Percentiles rank a stretch among this genome's conserved stretches.
Conservation (phyloP, 2,888 invertebrate species). For the Diarsia dahlii region DNA sequence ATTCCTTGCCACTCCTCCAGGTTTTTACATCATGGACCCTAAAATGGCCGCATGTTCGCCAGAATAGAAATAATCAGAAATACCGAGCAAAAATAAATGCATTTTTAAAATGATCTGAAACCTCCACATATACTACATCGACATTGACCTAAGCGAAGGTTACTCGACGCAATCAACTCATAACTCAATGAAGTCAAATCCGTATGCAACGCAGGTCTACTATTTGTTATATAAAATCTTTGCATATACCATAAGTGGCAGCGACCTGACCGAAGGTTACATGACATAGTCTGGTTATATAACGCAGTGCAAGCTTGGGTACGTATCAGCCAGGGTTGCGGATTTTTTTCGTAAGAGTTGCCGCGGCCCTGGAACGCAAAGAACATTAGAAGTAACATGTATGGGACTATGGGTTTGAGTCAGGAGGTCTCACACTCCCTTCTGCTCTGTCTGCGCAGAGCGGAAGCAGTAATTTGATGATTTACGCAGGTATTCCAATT, state of each 20-base stretch:
- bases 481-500: constrained; percentile 24
- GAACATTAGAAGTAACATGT: too few relatives aligned
- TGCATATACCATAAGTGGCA: constrained; percentile 76
- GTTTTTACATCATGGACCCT: too few relatives aligned
- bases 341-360: too few relatives aligned
- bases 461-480: too few relatives aligned
- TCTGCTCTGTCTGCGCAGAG: too few relatives aligned
- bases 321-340: background rate
- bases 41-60: background rate
- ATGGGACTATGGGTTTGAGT: too few relatives aligned
- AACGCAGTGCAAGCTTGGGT: constrained; percentile 65
- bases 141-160: constrained; percentile 30
- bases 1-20: too few relatives aligned
- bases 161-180: constrained; percentile 8
- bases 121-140: constrained; percentile 28
- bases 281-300: constrained; percentile 71
- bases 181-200: constrained; percentile 26
- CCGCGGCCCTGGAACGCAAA: too few relatives aligned
- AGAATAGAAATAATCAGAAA: background rate
- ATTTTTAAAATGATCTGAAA: constrained; percentile 9
- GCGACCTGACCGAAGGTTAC: constrained; percentile 84
- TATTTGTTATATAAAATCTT: constrained; percentile 70
- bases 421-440: too few relatives aligned
- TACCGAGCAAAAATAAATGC: background rate
- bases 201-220: constrained; percentile 5